Evolutionary conservation across 2,888 invertebrate species (phyloP), one percentile per base, ranked within the genome.

Genomic region (Ichneumoninae sp.): DNA sequence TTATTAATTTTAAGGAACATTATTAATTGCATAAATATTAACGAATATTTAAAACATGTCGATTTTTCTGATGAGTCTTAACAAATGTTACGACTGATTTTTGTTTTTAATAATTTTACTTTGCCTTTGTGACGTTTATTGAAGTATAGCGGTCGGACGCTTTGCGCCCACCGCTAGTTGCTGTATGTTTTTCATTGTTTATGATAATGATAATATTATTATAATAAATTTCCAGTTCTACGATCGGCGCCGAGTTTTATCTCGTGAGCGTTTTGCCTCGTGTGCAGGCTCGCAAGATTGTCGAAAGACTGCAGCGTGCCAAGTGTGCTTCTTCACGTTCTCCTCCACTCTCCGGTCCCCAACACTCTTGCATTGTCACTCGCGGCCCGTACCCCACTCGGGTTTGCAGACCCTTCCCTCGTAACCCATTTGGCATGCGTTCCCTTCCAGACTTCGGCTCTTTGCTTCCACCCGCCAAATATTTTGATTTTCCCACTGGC

Each of bases 261-360:
- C 54, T 71, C 71, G 60, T 26, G 8, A 10, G 22, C 33, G 19
- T 22, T 54, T 22, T 22, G 54, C 22, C 54, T 22, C 19, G 54
- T 54, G 54, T 65, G 66, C 54, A 54, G 60, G 8, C 26, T 54
- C 40, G 26, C 76, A 70, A 69, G 68, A 69, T 40, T 71, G 68
- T 47, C 70, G 69, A 80, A 73, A 65, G 57, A 16, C 73, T 83
- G 79, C 68, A 71, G 47, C 76, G 76, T 65, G 66, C 81, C 78
- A 84, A 69, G 65, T 65, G 76, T 54, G 22, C 54, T 54, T 54
- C 22, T 54, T 54, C 22, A 22, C 13, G 22, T 54, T 54, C 22
- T 19, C 3, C 54, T 54, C 22, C 19, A 7, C 40, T 40, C 54
- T 54, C 54, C 54, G 54, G 10, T 54, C 22, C 22, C 19, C 22